Evolutionary conservation across 1,140 invertebrate species (phyloP).

Genomic region (Bemisia tabaci): DNA sequence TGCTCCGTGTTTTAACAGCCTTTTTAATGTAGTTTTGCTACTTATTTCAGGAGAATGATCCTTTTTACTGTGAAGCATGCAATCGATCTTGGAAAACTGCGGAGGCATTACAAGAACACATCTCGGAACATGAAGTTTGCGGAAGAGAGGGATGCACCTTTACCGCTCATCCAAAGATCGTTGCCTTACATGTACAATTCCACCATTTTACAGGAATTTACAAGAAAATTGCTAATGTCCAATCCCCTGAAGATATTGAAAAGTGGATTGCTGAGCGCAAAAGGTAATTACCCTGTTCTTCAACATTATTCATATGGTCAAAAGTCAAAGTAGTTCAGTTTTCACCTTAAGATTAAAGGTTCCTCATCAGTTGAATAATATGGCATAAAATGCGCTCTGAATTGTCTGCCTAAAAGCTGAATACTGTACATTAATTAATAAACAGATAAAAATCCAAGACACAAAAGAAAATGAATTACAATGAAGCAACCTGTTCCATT

Average conservation of each 20-base stretch:
- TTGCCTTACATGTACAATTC: conserved; percentile 63
- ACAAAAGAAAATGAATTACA: too few species aligned
- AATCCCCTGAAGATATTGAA: conserved; percentile 60
- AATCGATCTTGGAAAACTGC: conserved; percentile 49
- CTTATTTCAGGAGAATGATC: conserved; percentile 13
- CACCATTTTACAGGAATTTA: conserved; percentile 68
- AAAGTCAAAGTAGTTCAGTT: background rate
- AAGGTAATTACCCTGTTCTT: conserved; percentile 32
- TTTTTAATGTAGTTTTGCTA: too few species aligned
- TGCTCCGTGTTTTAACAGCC: too few species aligned
- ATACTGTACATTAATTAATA: too few species aligned
- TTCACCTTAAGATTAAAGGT: background rate
- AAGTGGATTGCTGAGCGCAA: conserved; percentile 70
- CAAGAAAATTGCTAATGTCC: conserved; percentile 53
- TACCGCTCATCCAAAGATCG: conserved; percentile 57
- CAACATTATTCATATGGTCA: background rate
- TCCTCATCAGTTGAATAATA: too few species aligned
- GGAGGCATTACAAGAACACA: conserved; percentile 45
- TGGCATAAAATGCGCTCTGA: too few species aligned
- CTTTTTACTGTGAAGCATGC: conserved; percentile 56
- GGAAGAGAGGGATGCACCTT: conserved; percentile 68
- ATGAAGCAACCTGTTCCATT: too few species aligned
- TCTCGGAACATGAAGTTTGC: conserved; percentile 53
- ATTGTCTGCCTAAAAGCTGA: too few species aligned
- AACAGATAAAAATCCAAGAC: too few species aligned